A percentile compares a stretch with the other conserved stretches of the same genome.
phyloP scores from a whole-genome alignment of 2,888 invertebrate genomes.

The Ormyrus labotus region DNA sequence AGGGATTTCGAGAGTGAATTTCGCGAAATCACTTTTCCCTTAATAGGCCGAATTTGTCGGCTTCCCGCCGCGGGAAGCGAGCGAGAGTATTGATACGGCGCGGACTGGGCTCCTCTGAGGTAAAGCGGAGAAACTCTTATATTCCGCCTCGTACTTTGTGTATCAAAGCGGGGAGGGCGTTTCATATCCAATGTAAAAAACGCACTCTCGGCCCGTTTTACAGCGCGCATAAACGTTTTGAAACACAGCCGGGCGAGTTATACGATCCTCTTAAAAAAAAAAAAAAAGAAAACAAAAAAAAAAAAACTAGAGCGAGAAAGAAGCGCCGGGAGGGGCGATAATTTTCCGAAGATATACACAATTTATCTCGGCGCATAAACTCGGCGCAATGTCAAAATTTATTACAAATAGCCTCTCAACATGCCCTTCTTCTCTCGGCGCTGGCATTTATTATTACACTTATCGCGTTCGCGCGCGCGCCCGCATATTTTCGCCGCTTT shows the following conservation, averaged over 20 bases:
- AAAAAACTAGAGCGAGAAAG: neutral
- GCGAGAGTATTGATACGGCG: too few species aligned
- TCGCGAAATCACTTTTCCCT: too few species aligned
- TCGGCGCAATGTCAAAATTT: constrained; percentile 44
- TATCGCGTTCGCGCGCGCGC: constrained; percentile 28
- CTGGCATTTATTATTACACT: constrained; percentile 43
- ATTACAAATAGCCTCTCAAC: constrained; percentile 48
- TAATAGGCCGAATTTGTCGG: too few species aligned
- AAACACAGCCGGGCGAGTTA: neutral
- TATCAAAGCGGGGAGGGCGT: too few species aligned
- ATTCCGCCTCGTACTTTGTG: too few species aligned
- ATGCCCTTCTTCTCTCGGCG: neutral
- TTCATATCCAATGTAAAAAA: constrained; percentile 3
- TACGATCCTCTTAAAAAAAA: too few species aligned
- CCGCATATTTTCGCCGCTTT: neutral
- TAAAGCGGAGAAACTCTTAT: too few species aligned
- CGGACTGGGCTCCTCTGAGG: too few species aligned
- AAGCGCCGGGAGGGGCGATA: neutral
- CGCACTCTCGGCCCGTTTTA: neutral
- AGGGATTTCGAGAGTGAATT: too few species aligned
- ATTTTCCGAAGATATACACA: constrained; percentile 17
- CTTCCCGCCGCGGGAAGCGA: too few species aligned
- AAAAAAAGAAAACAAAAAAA: neutral
- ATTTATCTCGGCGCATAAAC: constrained; percentile 24
- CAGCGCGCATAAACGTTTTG: constrained; percentile 13